Conservation (phyloP, 2,797 vertebrate genomes). For the Strix occidentalis region DNA sequence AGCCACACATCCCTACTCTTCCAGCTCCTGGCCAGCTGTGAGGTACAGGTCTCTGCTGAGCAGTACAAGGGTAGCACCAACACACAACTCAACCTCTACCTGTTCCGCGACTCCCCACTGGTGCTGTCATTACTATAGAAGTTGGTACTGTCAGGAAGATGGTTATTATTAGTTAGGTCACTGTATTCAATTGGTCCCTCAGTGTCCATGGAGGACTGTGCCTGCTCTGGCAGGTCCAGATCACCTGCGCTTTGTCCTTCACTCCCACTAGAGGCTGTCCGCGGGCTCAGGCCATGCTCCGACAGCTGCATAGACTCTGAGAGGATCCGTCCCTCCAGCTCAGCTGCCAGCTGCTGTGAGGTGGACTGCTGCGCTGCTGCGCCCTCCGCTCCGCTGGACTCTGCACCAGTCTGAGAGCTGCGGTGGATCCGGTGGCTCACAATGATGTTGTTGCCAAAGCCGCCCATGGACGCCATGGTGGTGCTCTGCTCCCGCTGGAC, state of each 20-base stretch:
- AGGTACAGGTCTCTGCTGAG: conserved; percentile 77
- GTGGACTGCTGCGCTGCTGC: conserved; percentile 65
- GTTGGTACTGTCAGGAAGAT: conserved; percentile 70
- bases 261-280: conserved; percentile 60
- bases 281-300: conserved; percentile 65
- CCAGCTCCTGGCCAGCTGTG: conserved; percentile 74
- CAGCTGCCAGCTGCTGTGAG: conserved; percentile 72
- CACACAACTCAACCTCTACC: conserved; percentile 74
- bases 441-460: conserved; percentile 98
- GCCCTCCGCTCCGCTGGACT: conserved; percentile 49
- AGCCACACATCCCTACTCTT: conserved; percentile 41
- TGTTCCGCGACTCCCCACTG: conserved; percentile 76
- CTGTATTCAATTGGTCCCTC: conserved; percentile 77
- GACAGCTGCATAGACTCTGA: conserved; percentile 63
- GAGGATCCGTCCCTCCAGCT: conserved; percentile 68
- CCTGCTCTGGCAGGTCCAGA: conserved; percentile 50
- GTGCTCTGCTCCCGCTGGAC: conserved; percentile 98
- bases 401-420: conserved; percentile 90
- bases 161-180: conserved; percentile 73
- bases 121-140: conserved; percentile 70
- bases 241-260: conserved; percentile 67
- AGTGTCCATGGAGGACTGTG: conserved; percentile 68
- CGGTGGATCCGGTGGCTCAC: conserved; percentile 98
- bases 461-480: conserved; percentile 98
- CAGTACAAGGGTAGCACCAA: conserved; percentile 74